Base-by-base conservation (phyloP, 1,140 invertebrate species). In the Calliopsis andreniformis region DNA sequence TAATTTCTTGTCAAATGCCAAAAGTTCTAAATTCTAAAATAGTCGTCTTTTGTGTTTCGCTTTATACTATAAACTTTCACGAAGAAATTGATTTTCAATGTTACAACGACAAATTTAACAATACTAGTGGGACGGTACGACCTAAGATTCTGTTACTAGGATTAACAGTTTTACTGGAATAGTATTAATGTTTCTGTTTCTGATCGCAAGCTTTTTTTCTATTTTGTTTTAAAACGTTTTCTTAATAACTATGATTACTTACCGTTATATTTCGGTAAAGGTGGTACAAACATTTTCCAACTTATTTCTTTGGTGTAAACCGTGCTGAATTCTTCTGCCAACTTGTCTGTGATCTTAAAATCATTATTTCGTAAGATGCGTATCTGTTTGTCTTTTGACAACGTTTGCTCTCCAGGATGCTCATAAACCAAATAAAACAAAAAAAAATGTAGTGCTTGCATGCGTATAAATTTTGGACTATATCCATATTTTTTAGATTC, bases 211-310 rank as follows among this genome's bases (percentile, higher is more conserved):
- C n/a, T n/a, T n/a, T n/a, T n/a, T n/a, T n/a, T n/a, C n/a, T n/a
- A n/a, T n/a, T n/a, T n/a, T n/a, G n/a, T n/a, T n/a, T n/a, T n/a
- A n/a, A n/a, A n/a, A n/a, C n/a, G n/a, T n/a, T n/a, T n/a, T n/a
- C n/a, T n/a, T n/a, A n/a, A 56, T 28, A 5, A 28, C 14, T 25
- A 55, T 32, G 47, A 45, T 12, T 30, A 63, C 42, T 78, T 86
- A 94, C 93, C 93, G 47, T 83, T 87, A 84, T 96, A 94, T 53
- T 89, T 85, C 1, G 94, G 95, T 47, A 97, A 84, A 1, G 95
- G 94, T 2, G 95, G 94, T 14, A 97, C 89, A 85, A 97, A 97
- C 89, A 95, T 96, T 89, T 94, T 95, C 96, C 95, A 97, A 78
- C 89, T 91, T 3, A 95, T 87, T 78, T 93, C 90, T 1, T 90